phyloP scores from a whole-genome alignment of 2,113 vertebrate genomes.

The Microtus richardsoni region DNA sequence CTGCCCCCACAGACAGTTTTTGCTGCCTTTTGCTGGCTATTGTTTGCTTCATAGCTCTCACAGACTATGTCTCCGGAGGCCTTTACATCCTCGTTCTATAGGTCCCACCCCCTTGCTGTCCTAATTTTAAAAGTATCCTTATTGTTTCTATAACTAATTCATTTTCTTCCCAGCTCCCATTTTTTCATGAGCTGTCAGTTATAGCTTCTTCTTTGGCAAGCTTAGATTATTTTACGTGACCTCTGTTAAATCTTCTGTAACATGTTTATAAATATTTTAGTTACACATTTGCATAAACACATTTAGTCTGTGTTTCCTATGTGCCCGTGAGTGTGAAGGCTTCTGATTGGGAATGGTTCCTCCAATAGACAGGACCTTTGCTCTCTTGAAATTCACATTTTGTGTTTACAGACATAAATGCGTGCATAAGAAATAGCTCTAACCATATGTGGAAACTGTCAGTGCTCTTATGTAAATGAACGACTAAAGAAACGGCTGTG shows the following conservation, averaged over 20 bases:
- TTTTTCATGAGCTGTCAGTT: not conserved
- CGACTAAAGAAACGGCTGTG: not conserved
- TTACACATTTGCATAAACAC: not conserved
- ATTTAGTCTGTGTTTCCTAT: not conserved
- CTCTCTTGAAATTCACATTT: slow-evolving; percentile 5
- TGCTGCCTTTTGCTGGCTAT: not conserved
- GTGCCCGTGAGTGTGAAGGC: not conserved
- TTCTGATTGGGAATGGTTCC: not conserved
- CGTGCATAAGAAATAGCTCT: not conserved
- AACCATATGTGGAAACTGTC: slow-evolving; percentile 21
- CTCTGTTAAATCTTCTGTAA: not conserved
- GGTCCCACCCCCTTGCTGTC: not conserved
- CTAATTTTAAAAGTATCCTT: not conserved
- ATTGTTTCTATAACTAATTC: not conserved
- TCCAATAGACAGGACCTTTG: not conserved
- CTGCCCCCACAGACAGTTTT: not conserved
- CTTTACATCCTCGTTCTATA: not conserved
- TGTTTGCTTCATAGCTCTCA: not conserved
- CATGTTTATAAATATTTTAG: slow-evolving; percentile 24
- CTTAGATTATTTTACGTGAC: not conserved
- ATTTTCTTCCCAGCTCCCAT: not conserved
- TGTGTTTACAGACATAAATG: not conserved
- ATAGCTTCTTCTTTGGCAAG: slow-evolving; percentile 8
- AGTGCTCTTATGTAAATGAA: not conserved
- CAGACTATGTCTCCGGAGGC: not conserved